These are phyloP conservation scores for Chrysemys picta DNA, from an alignment of 2,113 vertebrate genomes.

Conservation along the genomic window DNA sequence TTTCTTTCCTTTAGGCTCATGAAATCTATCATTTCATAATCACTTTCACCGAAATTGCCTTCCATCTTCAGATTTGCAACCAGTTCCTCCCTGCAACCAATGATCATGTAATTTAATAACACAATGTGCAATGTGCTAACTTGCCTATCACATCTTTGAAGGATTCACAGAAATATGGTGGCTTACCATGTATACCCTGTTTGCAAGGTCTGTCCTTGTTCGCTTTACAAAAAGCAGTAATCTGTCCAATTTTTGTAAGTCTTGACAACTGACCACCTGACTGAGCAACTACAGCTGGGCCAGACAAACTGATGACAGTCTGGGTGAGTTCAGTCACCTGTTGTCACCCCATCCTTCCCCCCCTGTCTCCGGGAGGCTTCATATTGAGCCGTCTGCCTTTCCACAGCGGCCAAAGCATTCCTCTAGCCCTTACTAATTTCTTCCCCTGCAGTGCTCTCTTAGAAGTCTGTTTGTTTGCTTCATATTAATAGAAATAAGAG, in stretches of 20 bases:
- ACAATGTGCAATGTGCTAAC: fast-evolving
- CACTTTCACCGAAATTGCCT: neutral
- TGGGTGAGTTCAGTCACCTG: no score
- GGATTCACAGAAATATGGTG: neutral
- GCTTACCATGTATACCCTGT: neutral
- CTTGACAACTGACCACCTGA: neutral
- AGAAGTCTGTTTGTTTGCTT: neutral
- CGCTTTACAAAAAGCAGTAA: neutral
- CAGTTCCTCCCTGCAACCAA: neutral
- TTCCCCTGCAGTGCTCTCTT: no score
- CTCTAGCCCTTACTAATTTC: neutral
- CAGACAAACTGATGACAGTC: neutral
- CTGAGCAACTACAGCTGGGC: neutral
- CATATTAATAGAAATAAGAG: neutral
- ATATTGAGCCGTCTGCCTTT: neutral
- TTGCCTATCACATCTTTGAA: neutral
- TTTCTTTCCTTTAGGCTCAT: neutral
- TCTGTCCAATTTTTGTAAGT: neutral
- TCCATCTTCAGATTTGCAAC: neutral
- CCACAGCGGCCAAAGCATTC: neutral
- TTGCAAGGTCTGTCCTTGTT: neutral
- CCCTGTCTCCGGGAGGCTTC: neutral
- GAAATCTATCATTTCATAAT: neutral
- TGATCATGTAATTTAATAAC: fast-evolving
- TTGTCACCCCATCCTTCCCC: no score